Evolutionary conservation across 2,888 invertebrate genomes (phyloP), one percentile per base, ranked within the genome.

Genomic region (Encarsia formosa): DNA sequence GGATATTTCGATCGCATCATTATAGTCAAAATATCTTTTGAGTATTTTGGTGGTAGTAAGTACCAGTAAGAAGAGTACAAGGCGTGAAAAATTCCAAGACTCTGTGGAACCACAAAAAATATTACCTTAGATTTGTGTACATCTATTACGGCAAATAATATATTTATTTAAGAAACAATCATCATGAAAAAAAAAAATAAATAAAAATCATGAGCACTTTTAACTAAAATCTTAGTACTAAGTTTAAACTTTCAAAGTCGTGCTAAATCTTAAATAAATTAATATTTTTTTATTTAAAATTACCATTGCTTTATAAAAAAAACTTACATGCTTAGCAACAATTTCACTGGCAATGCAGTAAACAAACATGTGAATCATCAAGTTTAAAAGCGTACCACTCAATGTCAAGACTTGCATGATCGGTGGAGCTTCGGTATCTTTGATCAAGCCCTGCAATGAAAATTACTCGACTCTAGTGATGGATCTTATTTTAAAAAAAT

Each of bases 1-100:
- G 61, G 61, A 15, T 49, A 47, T 46, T 55, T 58, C 3, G 61
- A 58, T 26, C 62, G 49, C 52, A 61, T 56, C 61, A 63, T 61
- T 5, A 61, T 55, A 20, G 60, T 54, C 19, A 60, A 49, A 1
- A 64, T 29, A 38, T 60, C 55, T 42, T 48, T 55, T 11, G 58
- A 51, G 18, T 56, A 26, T 22, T 24, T 11, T 4, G 39, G 24
- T 5, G 59, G 59, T 31, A 60, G 39, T 11, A 59, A 35, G 31
- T 58, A 61, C 63, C 63, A 63, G 2, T 55, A 39, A 22, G 58
- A 59, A 15, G 40, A 54, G 45, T 62, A 64, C 8, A 60, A 38
- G 16, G 61, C 55, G 19, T 55, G 49, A 34, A 52, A 48, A 24
- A 62, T 51, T 8, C 49, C 55, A 5, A 55, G 42, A 8, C 58